phyloP scores from a whole-genome alignment of 2,888 invertebrate genomes.

The Syrphus vitripennis region DNA sequence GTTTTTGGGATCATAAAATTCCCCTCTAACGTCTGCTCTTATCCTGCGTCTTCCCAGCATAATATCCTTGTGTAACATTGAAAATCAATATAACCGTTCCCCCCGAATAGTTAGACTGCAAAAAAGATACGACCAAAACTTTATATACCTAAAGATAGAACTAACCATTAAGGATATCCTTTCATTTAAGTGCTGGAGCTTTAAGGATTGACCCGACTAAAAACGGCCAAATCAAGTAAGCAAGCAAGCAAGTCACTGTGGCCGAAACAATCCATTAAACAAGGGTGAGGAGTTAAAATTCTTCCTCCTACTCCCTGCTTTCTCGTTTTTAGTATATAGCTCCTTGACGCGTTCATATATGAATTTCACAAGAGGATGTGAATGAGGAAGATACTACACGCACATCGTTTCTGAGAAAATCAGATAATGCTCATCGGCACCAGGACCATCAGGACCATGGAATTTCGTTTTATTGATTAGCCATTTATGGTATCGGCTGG shows the following conservation, averaged over 20 bases:
- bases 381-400: slow-evolving; percentile 5
- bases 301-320: background rate
- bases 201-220: slow-evolving; percentile 62
- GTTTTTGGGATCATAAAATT: slow-evolving; percentile 52
- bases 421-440: slow-evolving; percentile 57
- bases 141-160: slow-evolving; percentile 35
- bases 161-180: slow-evolving; percentile 66
- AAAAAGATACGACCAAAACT: slow-evolving; percentile 34
- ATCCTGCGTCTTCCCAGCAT: background rate
- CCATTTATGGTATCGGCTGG: slow-evolving; percentile 46
- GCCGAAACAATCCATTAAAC: slow-evolving; percentile 34
- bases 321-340: background rate
- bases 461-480: slow-evolving; percentile 63
- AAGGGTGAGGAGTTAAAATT: slow-evolving; percentile 4
- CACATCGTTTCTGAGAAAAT: slow-evolving; percentile 42
- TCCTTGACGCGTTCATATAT: slow-evolving; percentile 29
- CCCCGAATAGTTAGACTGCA: slow-evolving; percentile 17
- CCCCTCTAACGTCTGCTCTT: background rate
- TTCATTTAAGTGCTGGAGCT: slow-evolving; percentile 64
- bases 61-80: slow-evolving; percentile 41
- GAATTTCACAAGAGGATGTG: background rate
- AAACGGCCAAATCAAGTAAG: slow-evolving; percentile 25
- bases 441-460: slow-evolving; percentile 6
- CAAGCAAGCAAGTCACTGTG: slow-evolving; percentile 15
- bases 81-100: slow-evolving; percentile 65